Evolutionary conservation across 2,113 vertebrate species (phyloP).

Genomic region (Mus pahari): DNA sequence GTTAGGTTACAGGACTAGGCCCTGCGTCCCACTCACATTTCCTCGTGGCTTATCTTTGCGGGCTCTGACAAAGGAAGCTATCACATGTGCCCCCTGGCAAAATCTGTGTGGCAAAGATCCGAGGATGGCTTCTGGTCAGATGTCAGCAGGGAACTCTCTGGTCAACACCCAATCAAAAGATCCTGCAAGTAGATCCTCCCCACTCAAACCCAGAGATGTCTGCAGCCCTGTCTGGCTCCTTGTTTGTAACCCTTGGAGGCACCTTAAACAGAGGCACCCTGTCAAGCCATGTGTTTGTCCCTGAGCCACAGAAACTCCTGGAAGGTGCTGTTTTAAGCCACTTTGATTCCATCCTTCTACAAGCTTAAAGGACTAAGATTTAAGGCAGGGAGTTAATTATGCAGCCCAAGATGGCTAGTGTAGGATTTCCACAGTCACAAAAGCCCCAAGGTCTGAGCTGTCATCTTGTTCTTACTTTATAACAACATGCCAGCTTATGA

Average conservation of each 20-base stretch:
- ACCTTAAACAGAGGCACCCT: background rate
- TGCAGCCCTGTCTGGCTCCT: too few relatives aligned
- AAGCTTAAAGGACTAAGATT: background rate
- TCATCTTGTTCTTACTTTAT: background rate
- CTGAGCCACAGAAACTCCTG: background rate
- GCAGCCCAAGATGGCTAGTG: background rate
- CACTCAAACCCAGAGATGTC: background rate
- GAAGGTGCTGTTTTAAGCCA: background rate
- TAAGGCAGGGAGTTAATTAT: background rate
- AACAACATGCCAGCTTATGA: background rate
- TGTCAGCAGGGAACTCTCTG: background rate
- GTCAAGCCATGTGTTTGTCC: background rate
- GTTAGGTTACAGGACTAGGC: background rate
- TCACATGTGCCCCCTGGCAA: background rate
- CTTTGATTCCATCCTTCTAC: background rate
- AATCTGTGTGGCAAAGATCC: background rate
- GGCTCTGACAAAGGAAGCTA: background rate
- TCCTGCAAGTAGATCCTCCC: background rate
- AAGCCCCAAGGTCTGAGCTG: background rate
- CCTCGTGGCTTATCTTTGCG: background rate
- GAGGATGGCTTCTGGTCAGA: background rate
- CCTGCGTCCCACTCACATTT: background rate
- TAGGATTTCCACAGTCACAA: background rate
- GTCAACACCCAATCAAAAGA: background rate
- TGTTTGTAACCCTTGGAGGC: background rate